Evolutionary conservation across 2,113 vertebrate genomes (phyloP), one percentile per base, ranked within the genome.

Genomic region (Podiceps cristatus): DNA sequence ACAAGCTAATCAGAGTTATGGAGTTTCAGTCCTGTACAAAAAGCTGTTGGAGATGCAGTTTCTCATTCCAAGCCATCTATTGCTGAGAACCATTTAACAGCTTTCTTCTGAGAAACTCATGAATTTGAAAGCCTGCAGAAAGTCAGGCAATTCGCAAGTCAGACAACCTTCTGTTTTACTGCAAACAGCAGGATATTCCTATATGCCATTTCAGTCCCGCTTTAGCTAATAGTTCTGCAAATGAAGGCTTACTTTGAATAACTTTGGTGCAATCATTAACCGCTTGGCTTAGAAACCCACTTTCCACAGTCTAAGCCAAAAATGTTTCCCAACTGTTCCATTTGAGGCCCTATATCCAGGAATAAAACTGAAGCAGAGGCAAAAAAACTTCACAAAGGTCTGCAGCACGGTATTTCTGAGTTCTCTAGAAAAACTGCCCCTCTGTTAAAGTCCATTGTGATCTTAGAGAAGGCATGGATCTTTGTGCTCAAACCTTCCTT

Each of bases 231-330:
- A 84, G 80, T 24, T 91, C 93, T 88, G 85, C 56, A 96, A 95
- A 96, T 88, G 85, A 96, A 95, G 73, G 87, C 85, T 97, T 93
- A 85, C 77, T 91, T 91, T 82, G 93, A 96, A 82, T 94, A 95
- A 94, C 85, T 95, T 95, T 45, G 66, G 92, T 92, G 92, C 90
- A 96, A 93, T 92, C 93, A 94, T 95, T 96, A 97, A 96, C 95
- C 74, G 79, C 95, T 96, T 96, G 92, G 96, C 95, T 92, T 94
- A 66, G 66, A 96, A 96, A 96, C 49, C 90, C 90, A 90, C 62
- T 96, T 96, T 96, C 96, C 96, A 96, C 9, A 92, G 72, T 62
- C 63, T 69, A 79, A 94, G 95, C 95, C 95, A 96, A 96, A 96
- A 96, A 96, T 45, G 79, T 96, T 96, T 96, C 91, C 79, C 71